Conservation (phyloP, 2,113 vertebrate genomes). For the Hypanus sabinus region DNA sequence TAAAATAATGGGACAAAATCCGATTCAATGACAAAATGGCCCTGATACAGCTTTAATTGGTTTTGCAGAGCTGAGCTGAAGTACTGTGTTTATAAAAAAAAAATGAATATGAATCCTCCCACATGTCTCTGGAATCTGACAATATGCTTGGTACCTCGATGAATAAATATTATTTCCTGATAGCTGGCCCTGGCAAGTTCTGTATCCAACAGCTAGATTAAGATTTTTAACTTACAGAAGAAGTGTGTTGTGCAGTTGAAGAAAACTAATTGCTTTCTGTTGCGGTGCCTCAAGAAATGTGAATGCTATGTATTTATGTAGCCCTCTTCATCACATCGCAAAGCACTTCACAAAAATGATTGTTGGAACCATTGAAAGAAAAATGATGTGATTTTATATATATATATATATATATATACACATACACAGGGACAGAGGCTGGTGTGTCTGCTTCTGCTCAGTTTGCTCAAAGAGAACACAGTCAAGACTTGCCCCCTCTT, state of each 20-base stretch:
- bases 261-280: background rate
- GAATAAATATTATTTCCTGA: background rate
- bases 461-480: background rate
- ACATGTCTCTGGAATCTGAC: background rate
- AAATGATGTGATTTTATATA: background rate
- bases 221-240: background rate
- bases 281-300: background rate
- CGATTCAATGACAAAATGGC: background rate
- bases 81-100: background rate
- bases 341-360: background rate
- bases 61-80: background rate
- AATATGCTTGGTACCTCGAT: background rate
- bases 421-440: background rate
- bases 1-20: background rate
- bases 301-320: background rate
- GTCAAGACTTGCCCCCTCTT: background rate
- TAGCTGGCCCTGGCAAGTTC: background rate
- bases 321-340: background rate
- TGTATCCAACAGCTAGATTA: background rate
- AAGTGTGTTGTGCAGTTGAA: background rate
- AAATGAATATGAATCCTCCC: background rate
- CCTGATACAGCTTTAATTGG: background rate
- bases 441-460: background rate
- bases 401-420: too few relatives aligned
- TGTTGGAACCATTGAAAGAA: background rate